A percentile compares a stretch with the other conserved stretches of the same genome.
Evolutionary conservation across 2,888 invertebrate species (phyloP).

Genomic region (Pseudococcus longispinus): DNA sequence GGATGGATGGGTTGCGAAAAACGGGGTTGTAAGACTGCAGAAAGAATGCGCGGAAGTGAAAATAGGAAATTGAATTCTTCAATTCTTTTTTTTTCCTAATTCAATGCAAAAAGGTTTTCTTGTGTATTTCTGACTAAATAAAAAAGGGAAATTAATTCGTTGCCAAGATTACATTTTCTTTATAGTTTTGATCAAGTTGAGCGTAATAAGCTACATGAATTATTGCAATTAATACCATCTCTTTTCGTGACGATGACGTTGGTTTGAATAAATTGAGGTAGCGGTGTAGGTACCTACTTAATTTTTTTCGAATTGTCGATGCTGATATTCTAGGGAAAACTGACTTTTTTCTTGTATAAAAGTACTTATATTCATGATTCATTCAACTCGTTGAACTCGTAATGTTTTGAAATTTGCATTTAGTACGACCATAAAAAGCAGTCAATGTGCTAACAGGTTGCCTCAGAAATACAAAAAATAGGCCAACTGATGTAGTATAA

Average conservation of each 20-base stretch:
- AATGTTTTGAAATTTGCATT: neutral
- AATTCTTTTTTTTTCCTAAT: slow-evolving; percentile 44
- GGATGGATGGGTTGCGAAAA: slow-evolving; percentile 41
- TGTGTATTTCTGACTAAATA: slow-evolving; percentile 43
- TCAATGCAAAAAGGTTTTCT: slow-evolving; percentile 26
- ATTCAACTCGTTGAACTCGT: neutral
- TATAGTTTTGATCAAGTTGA: neutral
- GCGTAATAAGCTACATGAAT: slow-evolving; percentile 4
- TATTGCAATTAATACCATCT: neutral
- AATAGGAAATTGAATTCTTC: slow-evolving; percentile 54
- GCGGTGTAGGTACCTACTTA: neutral
- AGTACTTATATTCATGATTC: too few species aligned
- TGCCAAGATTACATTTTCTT: slow-evolving; percentile 45
- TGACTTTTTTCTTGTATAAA: neutral
- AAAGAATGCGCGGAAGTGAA: slow-evolving; percentile 52
- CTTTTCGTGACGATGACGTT: neutral
- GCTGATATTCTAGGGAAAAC: too few species aligned
- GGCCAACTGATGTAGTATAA: too few species aligned
- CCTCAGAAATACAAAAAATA: too few species aligned
- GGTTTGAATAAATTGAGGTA: neutral
- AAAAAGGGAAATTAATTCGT: slow-evolving; percentile 52
- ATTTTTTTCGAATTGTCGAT: too few species aligned
- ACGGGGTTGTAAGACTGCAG: slow-evolving; percentile 50
- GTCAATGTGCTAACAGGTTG: too few species aligned
- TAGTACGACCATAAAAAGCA: too few species aligned